These are phyloP conservation scores for Drosophila serrata DNA, from an alignment of 1,140 invertebrate species.

Conservation along the genomic window DNA sequence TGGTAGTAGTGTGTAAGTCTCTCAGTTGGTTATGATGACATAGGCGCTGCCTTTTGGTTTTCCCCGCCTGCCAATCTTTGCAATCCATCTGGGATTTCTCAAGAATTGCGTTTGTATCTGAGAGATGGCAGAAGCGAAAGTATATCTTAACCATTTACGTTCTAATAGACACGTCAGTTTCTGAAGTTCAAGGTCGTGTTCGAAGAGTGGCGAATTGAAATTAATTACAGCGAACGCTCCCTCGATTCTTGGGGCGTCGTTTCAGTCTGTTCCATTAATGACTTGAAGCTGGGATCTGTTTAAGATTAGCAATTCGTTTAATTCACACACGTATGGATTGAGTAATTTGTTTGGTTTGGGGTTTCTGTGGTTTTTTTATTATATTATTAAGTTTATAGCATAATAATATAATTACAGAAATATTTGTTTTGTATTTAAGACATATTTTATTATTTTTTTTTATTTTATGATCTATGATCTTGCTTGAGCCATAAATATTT, in stretches of 20 bases:
- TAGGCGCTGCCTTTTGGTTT: slow-evolving; percentile 44
- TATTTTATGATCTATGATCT: neutral
- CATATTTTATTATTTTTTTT: no score
- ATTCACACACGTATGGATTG: slow-evolving; percentile 34
- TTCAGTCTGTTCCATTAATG: slow-evolving; percentile 27
- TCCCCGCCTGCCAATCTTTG: slow-evolving; percentile 28
- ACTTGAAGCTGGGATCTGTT: slow-evolving; percentile 47
- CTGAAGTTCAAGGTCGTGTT: slow-evolving; percentile 72
- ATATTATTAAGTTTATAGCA: neutral
- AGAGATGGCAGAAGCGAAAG: slow-evolving; percentile 71
- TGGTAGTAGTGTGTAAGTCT: slow-evolving; percentile 52
- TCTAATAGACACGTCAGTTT: slow-evolving; percentile 59
- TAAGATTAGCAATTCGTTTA: slow-evolving; percentile 60
- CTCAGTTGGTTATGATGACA: slow-evolving; percentile 33
- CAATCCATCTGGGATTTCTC: slow-evolving; percentile 44
- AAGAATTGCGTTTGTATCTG: slow-evolving; percentile 58
- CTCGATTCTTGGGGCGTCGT: slow-evolving; percentile 23
- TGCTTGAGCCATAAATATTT: neutral
- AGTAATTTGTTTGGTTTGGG: slow-evolving; percentile 33
- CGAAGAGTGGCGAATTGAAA: slow-evolving; percentile 74
- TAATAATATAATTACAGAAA: neutral
- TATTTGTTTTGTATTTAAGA: no score
- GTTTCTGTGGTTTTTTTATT: slow-evolving; percentile 10
- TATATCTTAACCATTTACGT: slow-evolving; percentile 51
- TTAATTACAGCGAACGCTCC: slow-evolving; percentile 66